Base-by-base conservation (phyloP, 1,140 invertebrate species). In the Caenorhabditis tropicalis region DNA sequence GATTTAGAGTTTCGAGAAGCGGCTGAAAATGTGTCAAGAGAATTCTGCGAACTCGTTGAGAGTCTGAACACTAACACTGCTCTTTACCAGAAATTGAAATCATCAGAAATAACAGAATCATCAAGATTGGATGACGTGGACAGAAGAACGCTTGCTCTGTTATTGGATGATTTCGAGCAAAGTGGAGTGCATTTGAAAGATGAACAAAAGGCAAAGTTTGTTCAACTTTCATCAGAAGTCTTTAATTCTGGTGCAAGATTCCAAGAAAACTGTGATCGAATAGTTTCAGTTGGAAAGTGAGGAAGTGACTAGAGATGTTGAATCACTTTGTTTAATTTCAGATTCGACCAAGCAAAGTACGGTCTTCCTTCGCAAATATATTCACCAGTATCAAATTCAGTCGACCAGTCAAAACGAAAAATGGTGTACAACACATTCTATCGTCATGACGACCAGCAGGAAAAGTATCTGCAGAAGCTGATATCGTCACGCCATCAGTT, bases 401-500 rank as follows among this genome's bases (percentile, higher is more conserved):
- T 60, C 1, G 49, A 79, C 12, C 80, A 33, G 33, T 85, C 65
- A 29, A 87, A 81, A 53, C 39, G 86, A 33, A 48, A 49, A 48
- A 83, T 81, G 36, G 80, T 82, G 12, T 83, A 87, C 39, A 85
- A 74, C 46, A 33, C 58, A 16, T 87, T 79, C 39, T 87, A 87
- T 49, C 49, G 74, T 31, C 81, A 85, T 53, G 65, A 81, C 16
- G 49, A 65, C 16, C 29, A 80, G 3, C 86, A 90, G 86, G 90
- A 91, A 85, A 29, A 51, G 3, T 56, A 79, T 31, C 58, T 91
- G 6, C 39, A 79, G 43, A 29, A 81, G 12, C 51, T 91, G 24
- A 58, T 91, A 4, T n/a, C 24, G 12, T 70, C 48, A 29, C 53
- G 90, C 6, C 85, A 91, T 83, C 16, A 86, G 43, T 82, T 91